These are phyloP conservation scores for Papilio helenus DNA, from an alignment of 1,140 invertebrate species.

Conservation along the genomic window DNA sequence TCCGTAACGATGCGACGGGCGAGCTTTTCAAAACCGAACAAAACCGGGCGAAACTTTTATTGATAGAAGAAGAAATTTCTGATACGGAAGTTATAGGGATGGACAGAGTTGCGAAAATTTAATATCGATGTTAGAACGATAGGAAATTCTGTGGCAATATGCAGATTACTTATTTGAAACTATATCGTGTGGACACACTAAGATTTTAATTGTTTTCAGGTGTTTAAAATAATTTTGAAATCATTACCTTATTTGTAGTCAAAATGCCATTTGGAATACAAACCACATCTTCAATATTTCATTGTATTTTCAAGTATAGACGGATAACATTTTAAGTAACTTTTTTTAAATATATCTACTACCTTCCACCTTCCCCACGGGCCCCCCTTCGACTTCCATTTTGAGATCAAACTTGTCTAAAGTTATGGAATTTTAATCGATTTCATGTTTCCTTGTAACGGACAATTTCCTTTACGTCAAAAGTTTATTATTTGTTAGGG, in stretches of 20 bases:
- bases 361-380: background rate
- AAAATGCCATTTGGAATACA: too few relatives aligned
- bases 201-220: too few relatives aligned
- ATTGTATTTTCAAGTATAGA: background rate
- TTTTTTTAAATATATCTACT: background rate
- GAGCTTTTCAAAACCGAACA: conserved; percentile 18
- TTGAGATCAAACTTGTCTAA: conserved; percentile 7
- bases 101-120: background rate
- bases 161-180: too few relatives aligned
- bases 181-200: too few relatives aligned
- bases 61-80: conserved; percentile 4
- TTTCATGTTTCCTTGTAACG: conserved; percentile 17
- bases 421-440: conserved; percentile 13
- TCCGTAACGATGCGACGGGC: conserved; percentile 14
- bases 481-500: conserved; percentile 7
- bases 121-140: background rate
- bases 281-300: background rate
- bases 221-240: too few relatives aligned
- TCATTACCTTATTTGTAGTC: too few relatives aligned
- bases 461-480: conserved; percentile 1
- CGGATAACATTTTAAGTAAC: conserved; percentile 12
- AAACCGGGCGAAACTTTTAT: conserved; percentile 9
- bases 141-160: background rate
- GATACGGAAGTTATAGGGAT: background rate
- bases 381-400: background rate